These are phyloP conservation scores for Phrixothrix hirtus DNA, from an alignment of 2,888 invertebrate genomes.

Conservation along the genomic window DNA sequence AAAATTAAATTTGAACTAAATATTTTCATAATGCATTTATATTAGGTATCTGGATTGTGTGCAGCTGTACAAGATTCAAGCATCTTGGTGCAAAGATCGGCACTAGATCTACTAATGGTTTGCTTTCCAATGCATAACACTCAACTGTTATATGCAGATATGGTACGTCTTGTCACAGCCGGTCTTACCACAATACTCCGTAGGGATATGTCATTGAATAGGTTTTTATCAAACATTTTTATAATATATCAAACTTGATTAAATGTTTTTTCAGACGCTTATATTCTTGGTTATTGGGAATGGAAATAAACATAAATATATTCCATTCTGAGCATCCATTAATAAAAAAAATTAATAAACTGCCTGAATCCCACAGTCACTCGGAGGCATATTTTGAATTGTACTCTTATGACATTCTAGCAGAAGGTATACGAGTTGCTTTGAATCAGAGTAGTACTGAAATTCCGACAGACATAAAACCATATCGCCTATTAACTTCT, in stretches of 20 bases:
- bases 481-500: slow-evolving; percentile 79
- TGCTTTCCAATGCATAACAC: slow-evolving; percentile 85
- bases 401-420: slow-evolving; percentile 67
- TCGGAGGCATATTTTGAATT: slow-evolving; percentile 66
- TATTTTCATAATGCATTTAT: too few species aligned
- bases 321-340: slow-evolving; percentile 50
- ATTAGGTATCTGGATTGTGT: slow-evolving; percentile 78
- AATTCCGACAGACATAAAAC: slow-evolving; percentile 65
- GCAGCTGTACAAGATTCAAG: slow-evolving; percentile 78
- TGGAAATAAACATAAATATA: slow-evolving; percentile 64
- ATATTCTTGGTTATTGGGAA: slow-evolving; percentile 82
- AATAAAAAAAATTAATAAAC: slow-evolving; percentile 45
- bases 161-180: slow-evolving; percentile 73
- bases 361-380: slow-evolving; percentile 44
- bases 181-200: slow-evolving; percentile 75
- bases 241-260: too few species aligned
- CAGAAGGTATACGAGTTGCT: slow-evolving; percentile 66
- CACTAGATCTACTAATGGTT: slow-evolving; percentile 78
- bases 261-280: slow-evolving; percentile 62
- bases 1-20: too few species aligned
- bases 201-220: slow-evolving; percentile 87
- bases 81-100: slow-evolving; percentile 82
- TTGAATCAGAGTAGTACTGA: slow-evolving; percentile 60
- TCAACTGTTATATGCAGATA: slow-evolving; percentile 68
- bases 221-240: too few species aligned